A percentile compares a stretch with the other conserved stretches of the same genome.
Evolutionary conservation across 2,888 invertebrate species (phyloP).

Genomic region (Morpho helenor): DNA sequence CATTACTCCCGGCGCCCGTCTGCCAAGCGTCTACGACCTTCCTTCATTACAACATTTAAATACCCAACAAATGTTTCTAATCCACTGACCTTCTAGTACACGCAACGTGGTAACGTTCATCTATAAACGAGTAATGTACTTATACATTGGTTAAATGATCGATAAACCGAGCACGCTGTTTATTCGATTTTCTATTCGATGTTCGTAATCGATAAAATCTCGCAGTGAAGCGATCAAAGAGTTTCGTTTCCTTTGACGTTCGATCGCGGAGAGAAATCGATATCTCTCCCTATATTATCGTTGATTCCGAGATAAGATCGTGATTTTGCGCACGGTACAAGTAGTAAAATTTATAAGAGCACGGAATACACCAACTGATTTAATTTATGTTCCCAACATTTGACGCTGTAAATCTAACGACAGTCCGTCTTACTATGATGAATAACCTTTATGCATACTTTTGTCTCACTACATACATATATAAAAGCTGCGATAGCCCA

Average conservation of each 20-base stretch:
- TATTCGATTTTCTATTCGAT: constrained; percentile 16
- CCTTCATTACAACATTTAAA: constrained; percentile 35
- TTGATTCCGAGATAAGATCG: constrained; percentile 32
- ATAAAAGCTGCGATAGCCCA: too few species aligned
- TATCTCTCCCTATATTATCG: constrained; percentile 33
- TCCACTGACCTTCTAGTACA: constrained; percentile 43
- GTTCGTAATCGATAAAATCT: constrained; percentile 29
- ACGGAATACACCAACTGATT: constrained; percentile 18
- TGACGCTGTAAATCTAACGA: constrained; percentile 2
- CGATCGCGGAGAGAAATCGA: constrained; percentile 32
- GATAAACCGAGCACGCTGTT: neutral
- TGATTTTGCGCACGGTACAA: constrained; percentile 27
- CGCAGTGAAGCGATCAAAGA: constrained; percentile 25
- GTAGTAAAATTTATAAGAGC: constrained; percentile 27
- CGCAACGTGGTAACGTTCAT: constrained; percentile 23
- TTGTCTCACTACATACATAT: too few species aligned
- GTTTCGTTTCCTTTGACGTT: constrained; percentile 29
- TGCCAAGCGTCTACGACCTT: constrained; percentile 56
- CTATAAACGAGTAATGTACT: constrained; percentile 41
- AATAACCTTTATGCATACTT: too few species aligned
- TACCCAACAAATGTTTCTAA: constrained; percentile 28
- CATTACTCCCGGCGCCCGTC: constrained; percentile 51
- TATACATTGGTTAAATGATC: constrained; percentile 3
- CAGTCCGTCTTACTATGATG: neutral
- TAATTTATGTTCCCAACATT: constrained; percentile 19